phyloP scores from a whole-genome alignment of 1,140 invertebrate genomes.

The Listronotus oregonensis region DNA sequence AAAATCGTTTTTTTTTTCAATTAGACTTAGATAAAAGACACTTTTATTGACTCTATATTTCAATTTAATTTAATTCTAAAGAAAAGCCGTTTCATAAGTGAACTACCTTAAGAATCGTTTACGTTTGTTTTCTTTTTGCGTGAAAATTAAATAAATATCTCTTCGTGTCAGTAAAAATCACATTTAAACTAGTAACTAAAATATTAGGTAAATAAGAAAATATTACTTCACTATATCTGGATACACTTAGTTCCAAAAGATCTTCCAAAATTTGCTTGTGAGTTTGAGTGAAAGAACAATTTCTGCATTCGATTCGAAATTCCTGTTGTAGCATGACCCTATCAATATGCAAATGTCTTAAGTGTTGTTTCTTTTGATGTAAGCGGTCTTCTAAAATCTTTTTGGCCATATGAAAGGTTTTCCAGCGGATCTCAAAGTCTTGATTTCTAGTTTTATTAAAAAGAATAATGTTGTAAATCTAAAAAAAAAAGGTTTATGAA shows the following conservation, averaged over 20 bases:
- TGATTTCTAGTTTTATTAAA: conserved; percentile 61
- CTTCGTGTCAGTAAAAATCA: too few relatives aligned
- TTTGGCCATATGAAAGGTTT: conserved; percentile 66
- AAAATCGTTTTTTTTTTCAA: too few relatives aligned
- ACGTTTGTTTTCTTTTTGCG: too few relatives aligned
- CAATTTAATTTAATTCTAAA: too few relatives aligned
- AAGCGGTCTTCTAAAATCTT: conserved; percentile 66
- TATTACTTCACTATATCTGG: conserved; percentile 70
- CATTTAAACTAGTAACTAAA: too few relatives aligned
- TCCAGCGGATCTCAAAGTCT: conserved; percentile 63
- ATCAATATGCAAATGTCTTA: conserved; percentile 69
- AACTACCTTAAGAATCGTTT: too few relatives aligned
- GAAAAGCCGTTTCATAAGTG: too few relatives aligned
- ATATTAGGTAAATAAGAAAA: too few relatives aligned
- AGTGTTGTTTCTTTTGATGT: conserved; percentile 64
- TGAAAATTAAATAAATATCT: too few relatives aligned
- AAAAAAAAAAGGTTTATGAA: too few relatives aligned
- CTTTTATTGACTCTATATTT: too few relatives aligned
- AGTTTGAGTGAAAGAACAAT: conserved; percentile 59
- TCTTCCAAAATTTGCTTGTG: conserved; percentile 67
- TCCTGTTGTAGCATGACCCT: conserved; percentile 71
- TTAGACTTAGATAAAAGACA: too few relatives aligned
- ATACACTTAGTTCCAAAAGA: conserved; percentile 68
- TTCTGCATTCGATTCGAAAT: conserved; percentile 58
- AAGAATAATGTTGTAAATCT: conserved; percentile 68